Evolutionary conservation across 2,113 vertebrate genomes (phyloP).

Genomic region (Gadus chalcogrammus): DNA sequence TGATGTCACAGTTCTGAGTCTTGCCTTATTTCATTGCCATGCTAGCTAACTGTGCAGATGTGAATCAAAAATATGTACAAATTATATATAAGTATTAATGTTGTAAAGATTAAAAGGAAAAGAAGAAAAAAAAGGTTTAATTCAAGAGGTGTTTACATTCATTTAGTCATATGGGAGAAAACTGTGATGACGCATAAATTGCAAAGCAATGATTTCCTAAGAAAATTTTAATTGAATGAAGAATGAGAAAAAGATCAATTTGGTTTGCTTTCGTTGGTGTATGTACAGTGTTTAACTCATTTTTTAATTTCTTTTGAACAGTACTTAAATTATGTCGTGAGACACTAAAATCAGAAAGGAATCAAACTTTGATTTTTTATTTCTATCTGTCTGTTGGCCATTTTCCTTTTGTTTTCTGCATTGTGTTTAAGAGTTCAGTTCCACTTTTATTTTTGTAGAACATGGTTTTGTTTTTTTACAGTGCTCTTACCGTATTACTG

Average conservation of each 20-base stretch:
- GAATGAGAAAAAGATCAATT: conserved; percentile 59
- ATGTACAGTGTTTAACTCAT: conserved; percentile 72
- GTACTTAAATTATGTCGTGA: conserved; percentile 97
- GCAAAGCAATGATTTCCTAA: conserved; percentile 87
- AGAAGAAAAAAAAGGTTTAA: conserved; percentile 51
- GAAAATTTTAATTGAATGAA: conserved; percentile 61
- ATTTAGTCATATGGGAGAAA: conserved; percentile 85
- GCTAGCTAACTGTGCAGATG: conserved; percentile 86
- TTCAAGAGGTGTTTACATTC: conserved; percentile 95
- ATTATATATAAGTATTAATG: conserved; percentile 86
- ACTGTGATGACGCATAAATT: conserved; percentile 80
- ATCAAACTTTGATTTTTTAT: conserved; percentile 82
- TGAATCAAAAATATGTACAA: conserved; percentile 81
- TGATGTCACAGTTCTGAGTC: conserved; percentile 83
- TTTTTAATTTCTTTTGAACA: conserved; percentile 76
- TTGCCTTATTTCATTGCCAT: conserved; percentile 91
- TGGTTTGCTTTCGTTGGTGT: conserved; percentile 73
- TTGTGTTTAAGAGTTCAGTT: conserved; percentile 76
- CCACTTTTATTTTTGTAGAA: conserved; percentile 72
- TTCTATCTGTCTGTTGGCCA: conserved; percentile 70
- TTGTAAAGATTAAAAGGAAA: conserved; percentile 81
- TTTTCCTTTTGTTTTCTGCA: conserved; percentile 69
- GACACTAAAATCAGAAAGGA: conserved; percentile 97
- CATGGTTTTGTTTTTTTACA: conserved; percentile 77
- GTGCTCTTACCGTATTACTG: conserved; percentile 86